phyloP scores from a whole-genome alignment of 2,888 invertebrate species.

The Lymantria dispar region DNA sequence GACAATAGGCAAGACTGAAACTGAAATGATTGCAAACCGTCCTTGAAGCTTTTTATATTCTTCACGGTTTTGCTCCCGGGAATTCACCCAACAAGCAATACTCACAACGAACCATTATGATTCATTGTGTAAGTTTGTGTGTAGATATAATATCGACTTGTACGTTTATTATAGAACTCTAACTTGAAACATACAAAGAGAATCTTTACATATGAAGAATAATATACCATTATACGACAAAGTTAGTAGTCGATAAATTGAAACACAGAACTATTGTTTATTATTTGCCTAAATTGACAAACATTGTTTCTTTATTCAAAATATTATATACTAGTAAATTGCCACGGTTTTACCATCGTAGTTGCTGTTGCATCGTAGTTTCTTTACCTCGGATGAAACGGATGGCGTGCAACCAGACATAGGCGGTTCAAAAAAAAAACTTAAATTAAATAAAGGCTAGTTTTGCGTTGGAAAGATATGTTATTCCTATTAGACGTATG shows the following conservation, averaged over 20 bases:
- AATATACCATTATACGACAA: background rate
- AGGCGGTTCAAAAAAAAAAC: too few relatives aligned
- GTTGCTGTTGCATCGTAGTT: too few relatives aligned
- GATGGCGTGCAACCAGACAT: too few relatives aligned
- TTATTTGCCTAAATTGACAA: background rate
- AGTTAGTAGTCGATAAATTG: background rate
- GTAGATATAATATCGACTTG: background rate
- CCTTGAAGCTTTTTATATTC: constrained; percentile 14
- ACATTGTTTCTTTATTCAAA: too few relatives aligned
- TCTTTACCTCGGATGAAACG: too few relatives aligned
- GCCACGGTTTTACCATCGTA: too few relatives aligned
- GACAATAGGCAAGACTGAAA: background rate
- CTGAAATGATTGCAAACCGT: background rate
- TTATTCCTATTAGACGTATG: too few relatives aligned
- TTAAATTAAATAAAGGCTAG: too few relatives aligned
- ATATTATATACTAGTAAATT: too few relatives aligned
- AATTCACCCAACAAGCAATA: constrained; percentile 13
- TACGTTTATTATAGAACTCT: background rate
- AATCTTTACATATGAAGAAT: background rate
- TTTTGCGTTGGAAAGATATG: too few relatives aligned
- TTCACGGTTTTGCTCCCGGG: constrained; percentile 9
- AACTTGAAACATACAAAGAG: background rate
- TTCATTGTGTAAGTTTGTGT: background rate
- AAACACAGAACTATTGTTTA: background rate
- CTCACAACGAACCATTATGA: background rate